Base-by-base conservation (phyloP, 2,113 vertebrate species). In the Aphelocoma coerulescens region DNA sequence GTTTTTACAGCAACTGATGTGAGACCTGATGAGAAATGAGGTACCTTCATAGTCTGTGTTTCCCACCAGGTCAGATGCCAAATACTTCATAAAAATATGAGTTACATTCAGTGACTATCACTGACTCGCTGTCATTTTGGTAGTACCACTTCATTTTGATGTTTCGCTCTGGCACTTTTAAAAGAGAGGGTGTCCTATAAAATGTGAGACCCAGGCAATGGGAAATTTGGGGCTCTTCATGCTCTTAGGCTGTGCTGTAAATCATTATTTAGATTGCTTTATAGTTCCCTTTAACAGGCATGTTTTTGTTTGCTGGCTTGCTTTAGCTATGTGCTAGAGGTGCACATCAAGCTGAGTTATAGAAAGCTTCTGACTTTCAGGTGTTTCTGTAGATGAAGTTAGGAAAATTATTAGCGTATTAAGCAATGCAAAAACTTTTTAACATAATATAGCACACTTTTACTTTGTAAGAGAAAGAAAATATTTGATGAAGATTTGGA, bases 111-210 rank as follows among this genome's bases (percentile, higher is more conserved):
- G 51, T 96, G 91, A 88, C 96, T 92, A 30, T 96, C 87, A 84
- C n/a, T 97, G 95, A 95, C 93, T 97, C 66, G 7, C 78, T 96
- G 95, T 96, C 96, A 83, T 37, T 96, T 96, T 93, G 91, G 95
- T 96, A 85, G 66, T 21, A 32, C 67, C 16, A 18, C 28, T 91
- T 87, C 74, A 39, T 93, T 93, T 69, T 76, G 79, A 78, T 91
- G 66, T 87, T 97, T 68, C 10, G 33, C 41, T 95, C 37, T 22
- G 39, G 71, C 85, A 48, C 69, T 94, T 97, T 46, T 84, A 66
- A 81, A 97, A 94, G 67, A 54, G 57, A 90, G 75, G 18, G 10
- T 85, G 46, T 0, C 2, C 35, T 94, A 30, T 32, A 58, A 94
- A 96, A 79, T 76, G 43, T 55, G 71, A 76, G 12, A 96, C 30